Base-by-base conservation (phyloP, 2,797 vertebrate genomes). In the Pempheris klunzingeri region DNA sequence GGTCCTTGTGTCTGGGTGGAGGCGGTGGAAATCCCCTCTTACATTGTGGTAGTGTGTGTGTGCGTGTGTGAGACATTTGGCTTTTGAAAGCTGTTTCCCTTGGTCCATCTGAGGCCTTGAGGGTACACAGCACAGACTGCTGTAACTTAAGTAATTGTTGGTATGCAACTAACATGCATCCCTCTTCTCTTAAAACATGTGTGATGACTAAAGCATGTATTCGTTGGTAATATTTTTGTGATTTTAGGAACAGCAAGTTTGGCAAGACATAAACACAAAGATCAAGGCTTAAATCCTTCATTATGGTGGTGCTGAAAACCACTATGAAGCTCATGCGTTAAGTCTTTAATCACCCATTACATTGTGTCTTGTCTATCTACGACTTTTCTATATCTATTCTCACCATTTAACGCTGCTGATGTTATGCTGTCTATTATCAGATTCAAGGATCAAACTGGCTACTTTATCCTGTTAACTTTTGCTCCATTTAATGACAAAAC, bases 11-110 rank as follows among this genome's bases (percentile, higher is more conserved):
- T 88, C 57, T 2, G 73, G 72, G 63, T 75, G 78, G 83, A 84
- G 81, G 82, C 54, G 18, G 60, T 91, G 93, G 92, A 94, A 94
- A 91, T 92, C 92, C 93, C 92, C 90, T 86, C 55, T 68, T 85
- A 57, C 80, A 58, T 74, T 12, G 54, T 46, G 43, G 46, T 49
- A 64, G 60, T 44, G 43, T 26, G 55, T 32, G 76, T 68, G 43
- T 67, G 38, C 80, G 65, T 72, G 77, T 77, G 66, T 78, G 71
- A 46, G 67, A 64, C 24, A n/a, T 71, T 74, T 81, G 75, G 64
- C 67, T 57, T 78, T 69, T 80, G 49, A 80, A 50, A 54, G 64
- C 38, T 32, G 52, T 78, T 87, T 75, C 64, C 49, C 61, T 70
- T n/a, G n/a, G 68, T 83, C 67, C 62, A 66, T 74, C 38, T 82